Base-by-base conservation (phyloP, 2,113 vertebrate species). In the Oncorhynchus kisutch region DNA sequence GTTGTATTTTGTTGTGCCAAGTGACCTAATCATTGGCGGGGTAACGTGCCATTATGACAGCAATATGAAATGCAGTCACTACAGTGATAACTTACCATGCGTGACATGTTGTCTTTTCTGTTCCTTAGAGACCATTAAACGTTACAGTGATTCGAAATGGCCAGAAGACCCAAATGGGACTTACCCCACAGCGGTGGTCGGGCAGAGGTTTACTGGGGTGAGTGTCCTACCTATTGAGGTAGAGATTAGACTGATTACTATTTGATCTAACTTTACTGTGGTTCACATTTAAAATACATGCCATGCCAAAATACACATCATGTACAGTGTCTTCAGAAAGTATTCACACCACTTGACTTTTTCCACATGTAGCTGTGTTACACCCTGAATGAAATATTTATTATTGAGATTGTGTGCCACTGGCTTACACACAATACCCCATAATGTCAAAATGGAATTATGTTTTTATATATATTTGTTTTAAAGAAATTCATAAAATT, bases 121-220 rank as follows among this genome's bases (percentile, higher is more conserved):
- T n/a, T 51, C 20, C 78, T 62, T 22, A 99, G 98, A 97, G 94
- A 81, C 91, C 96, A 0, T 84, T 99, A 75, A 94, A 91, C 0
- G 92, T 99, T 80, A 89, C 91, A 0, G 94, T 98, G 78, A 84
- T 96, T 79, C 95, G 97, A 0, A 75, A 83, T 0, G 96, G 93
- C 57, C 92, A 96, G 72, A 94, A 84, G 69, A 88, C 94, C 65
- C 92, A 94, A 4, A 81, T 99, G 78, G 92, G 92, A 18, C 91
- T 99, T 69, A 96, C 95, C 12, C 98, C 98, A 0, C 93, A 94
- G 80, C 92, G 93, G 71, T 99, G 98, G 98, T 92, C 93, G 0
- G 98, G 98, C 75, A 95, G 95, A 87, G 97, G 98, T 34, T 92
- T 99, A 67, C 91, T 99, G 74, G 98, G 98, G 98, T 99, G 74